Conservation (phyloP, 2,888 invertebrate species). For the Xylophagus ater region DNA sequence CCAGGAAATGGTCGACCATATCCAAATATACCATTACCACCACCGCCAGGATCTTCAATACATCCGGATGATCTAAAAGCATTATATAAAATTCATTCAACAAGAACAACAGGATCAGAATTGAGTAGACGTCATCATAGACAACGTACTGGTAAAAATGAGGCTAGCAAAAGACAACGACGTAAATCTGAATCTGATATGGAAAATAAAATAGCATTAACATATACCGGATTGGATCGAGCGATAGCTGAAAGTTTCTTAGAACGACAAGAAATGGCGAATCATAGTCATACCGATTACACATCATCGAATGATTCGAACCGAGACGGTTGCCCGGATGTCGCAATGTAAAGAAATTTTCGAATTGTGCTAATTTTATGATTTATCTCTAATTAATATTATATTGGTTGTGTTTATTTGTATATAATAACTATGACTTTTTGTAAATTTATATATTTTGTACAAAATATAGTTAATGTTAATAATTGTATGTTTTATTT, state of each 20-base stretch:
- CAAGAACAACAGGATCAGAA: constrained; percentile 19
- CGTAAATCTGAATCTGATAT: constrained; percentile 36
- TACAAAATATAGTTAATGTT: constrained; percentile 1
- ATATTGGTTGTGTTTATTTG: too few relatives aligned
- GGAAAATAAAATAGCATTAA: constrained; percentile 29
- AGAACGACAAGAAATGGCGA: constrained; percentile 33
- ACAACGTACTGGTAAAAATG: constrained; percentile 22
- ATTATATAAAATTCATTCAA: constrained; percentile 8
- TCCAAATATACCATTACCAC: constrained; percentile 26
- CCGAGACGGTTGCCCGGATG: constrained; percentile 29
- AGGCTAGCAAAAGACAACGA: constrained; percentile 30
- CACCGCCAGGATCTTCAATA: constrained; percentile 25
- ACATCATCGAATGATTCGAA: constrained; percentile 25
- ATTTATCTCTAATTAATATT: too few relatives aligned
- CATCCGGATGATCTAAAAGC: constrained; percentile 18
- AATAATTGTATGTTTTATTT: not conserved
- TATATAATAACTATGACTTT: not conserved
- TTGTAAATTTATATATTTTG: constrained; percentile 11
- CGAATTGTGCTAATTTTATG: not conserved
- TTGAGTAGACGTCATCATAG: constrained; percentile 22
- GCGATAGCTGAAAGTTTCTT: constrained; percentile 36
- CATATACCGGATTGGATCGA: constrained; percentile 36
- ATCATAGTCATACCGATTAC: constrained; percentile 32
- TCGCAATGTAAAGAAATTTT: constrained; percentile 26
- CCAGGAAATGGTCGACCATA: constrained; percentile 16